phyloP scores from a whole-genome alignment of 2,888 invertebrate species.

The Agelastica alni region DNA sequence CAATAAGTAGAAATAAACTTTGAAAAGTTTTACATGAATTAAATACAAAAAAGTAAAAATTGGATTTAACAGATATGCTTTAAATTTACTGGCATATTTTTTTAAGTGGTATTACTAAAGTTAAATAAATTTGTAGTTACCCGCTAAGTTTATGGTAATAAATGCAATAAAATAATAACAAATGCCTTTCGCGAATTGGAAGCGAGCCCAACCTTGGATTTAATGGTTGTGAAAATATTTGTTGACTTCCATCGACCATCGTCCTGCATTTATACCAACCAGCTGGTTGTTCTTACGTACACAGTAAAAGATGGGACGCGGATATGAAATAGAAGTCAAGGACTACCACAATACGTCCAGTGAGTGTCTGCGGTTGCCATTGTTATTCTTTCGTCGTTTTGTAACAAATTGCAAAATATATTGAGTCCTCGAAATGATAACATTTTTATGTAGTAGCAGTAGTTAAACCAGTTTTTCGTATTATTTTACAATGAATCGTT shows the following conservation, averaged over 20 bases:
- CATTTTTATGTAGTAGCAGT: background rate
- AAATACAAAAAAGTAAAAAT: too few relatives aligned
- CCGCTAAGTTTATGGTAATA: too few relatives aligned
- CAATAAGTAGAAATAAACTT: too few relatives aligned
- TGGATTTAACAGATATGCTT: too few relatives aligned
- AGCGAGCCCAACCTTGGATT: constrained; percentile 32
- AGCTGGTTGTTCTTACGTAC: constrained; percentile 32
- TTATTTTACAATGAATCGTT: too few relatives aligned
- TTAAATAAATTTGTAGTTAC: too few relatives aligned
- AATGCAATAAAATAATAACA: background rate
- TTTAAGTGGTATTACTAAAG: too few relatives aligned
- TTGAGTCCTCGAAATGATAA: constrained; percentile 19
- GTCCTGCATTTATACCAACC: constrained; percentile 30
- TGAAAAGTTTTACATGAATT: too few relatives aligned
- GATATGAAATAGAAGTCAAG: constrained; percentile 49
- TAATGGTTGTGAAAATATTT: constrained; percentile 30
- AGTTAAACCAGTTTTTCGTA: too few relatives aligned
- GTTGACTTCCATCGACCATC: constrained; percentile 25
- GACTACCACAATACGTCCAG: constrained; percentile 45
- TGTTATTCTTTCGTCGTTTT: constrained; percentile 34
- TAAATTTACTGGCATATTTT: too few relatives aligned
- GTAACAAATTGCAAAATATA: constrained; percentile 38
- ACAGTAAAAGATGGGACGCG: constrained; percentile 47
- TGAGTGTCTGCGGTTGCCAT: constrained; percentile 22
- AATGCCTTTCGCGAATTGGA: background rate